A percentile compares a stretch with the other conserved stretches of the same genome.
These are phyloP conservation scores for Vireo altiloquus DNA, from an alignment of 2,113 vertebrate genomes.

Conservation along the genomic window DNA sequence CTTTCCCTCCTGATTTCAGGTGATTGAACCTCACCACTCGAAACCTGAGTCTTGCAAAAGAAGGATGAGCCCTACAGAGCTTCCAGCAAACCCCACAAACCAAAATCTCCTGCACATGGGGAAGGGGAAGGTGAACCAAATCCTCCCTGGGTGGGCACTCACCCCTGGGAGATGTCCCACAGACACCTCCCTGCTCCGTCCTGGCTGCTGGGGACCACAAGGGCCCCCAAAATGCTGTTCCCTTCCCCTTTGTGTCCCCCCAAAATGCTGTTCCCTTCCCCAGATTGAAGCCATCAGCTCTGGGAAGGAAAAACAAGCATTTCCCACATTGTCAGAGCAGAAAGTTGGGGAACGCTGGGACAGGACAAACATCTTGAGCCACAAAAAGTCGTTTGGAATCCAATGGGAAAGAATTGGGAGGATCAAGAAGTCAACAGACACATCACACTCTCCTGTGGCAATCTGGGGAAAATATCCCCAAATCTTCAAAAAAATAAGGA, in stretches of 20 bases:
- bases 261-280: not conserved
- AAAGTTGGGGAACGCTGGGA: not conserved
- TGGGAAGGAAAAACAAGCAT: not conserved
- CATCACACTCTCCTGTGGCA: not conserved
- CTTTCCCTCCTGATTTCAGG: not conserved
- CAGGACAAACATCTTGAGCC: not conserved
- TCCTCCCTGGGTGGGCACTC: fast-evolving
- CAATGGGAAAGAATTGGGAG: not conserved
- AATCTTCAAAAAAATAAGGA: not conserved
- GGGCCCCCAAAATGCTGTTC: not conserved
- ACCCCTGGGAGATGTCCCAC: no score
- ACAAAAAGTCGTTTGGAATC: not conserved
- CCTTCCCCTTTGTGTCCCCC: not conserved
- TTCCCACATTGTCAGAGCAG: not conserved
- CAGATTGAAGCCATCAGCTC: not conserved
- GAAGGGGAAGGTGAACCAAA: not conserved
- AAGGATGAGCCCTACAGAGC: not conserved
- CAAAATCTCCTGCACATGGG: not conserved
- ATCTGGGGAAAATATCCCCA: not conserved
- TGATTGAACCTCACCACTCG: not conserved
- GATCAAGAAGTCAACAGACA: not conserved
- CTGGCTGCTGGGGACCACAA: not conserved
- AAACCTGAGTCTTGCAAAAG: not conserved
- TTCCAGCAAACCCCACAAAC: not conserved
- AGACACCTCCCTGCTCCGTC: not conserved